Base-by-base conservation (phyloP, 1,140 invertebrate species). In the Pogonomyrmex californicus region DNA sequence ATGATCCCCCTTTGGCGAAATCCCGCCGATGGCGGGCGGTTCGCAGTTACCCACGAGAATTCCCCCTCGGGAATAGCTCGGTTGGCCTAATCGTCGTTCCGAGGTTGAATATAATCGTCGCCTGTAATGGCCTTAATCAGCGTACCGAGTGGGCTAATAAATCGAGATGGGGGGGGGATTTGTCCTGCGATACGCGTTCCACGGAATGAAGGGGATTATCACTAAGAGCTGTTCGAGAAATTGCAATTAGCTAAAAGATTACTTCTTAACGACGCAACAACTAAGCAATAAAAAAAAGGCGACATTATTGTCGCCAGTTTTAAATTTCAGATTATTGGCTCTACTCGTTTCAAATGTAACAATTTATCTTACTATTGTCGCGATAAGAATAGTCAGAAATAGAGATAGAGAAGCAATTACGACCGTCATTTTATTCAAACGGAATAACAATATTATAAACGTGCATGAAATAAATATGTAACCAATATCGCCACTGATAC, bases 1-100 rank as follows among this genome's bases (percentile, higher is more conserved):
- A 12, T 9, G 17, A 30, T 66, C n/a, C 38, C 30, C 38, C 44
- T 44, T 44, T 38, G 9, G 44, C 12, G 77, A 51, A 51, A 49
- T n/a, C 75, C 58, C 47, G 49, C 38, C 23, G 44, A 23, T 23
- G 23, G 23, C 23, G 23, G 23, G 33, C 54, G 51, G 0, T 14
- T 23, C 54, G 44, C 54, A 38, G 12, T 12, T 30, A 41, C 12
- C 62, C n/a, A 23, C 47, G 62, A 7, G 47, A 54, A 79, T 79
- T 54, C 47, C 17, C 47, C 76, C 41, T 5, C 2, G 47, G 3
- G 56, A 38, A 75, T 62, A 75, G 54, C 68, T 73, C 41, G 41
- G 30, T 68, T 41, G 10, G 12, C 30, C 68, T 83, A 83, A 83
- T 83, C 41, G 68, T 62, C 68, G 33, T 49, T 30, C 41, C 44